Percentiles rank a stretch among this genome's conserved stretches.
These are phyloP conservation scores for Pararge aegeria DNA, from an alignment of 1,140 invertebrate genomes.

Conservation along the genomic window DNA sequence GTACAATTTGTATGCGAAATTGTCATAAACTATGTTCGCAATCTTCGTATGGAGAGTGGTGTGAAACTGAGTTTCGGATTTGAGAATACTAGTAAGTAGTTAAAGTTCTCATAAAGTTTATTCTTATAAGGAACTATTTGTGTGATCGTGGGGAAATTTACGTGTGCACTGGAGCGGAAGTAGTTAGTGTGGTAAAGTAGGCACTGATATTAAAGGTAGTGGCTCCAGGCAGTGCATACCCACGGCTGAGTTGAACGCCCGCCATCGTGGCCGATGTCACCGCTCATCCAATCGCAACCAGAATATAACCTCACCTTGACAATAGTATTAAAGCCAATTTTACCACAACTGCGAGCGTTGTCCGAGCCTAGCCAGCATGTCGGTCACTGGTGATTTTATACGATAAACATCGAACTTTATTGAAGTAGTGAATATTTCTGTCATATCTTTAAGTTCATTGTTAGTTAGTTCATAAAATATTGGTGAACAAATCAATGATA, in stretches of 20 bases:
- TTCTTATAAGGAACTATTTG: not conserved
- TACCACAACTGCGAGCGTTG: conserved; percentile 22
- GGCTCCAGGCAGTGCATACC: conserved; percentile 27
- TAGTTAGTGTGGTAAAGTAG: conserved; percentile 12
- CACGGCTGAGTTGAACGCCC: conserved; percentile 69
- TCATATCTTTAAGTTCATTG: conserved; percentile 32
- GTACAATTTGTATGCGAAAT: conserved; percentile 72
- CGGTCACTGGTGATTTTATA: not conserved
- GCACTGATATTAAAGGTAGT: conserved; percentile 1
- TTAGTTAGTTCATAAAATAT: no score
- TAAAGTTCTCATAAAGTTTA: conserved; percentile 8
- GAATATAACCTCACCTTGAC: conserved; percentile 61
- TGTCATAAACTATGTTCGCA: conserved; percentile 59
- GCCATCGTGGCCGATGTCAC: conserved; percentile 48
- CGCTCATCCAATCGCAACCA: conserved; percentile 55
- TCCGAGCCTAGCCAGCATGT: not conserved
- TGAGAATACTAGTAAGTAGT: conserved; percentile 18
- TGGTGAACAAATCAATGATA: no score
- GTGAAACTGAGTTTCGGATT: conserved; percentile 33
- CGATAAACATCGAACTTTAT: not conserved
- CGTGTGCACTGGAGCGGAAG: conserved; percentile 33
- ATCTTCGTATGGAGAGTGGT: conserved; percentile 46
- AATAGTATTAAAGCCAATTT: conserved; percentile 46
- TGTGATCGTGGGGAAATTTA: conserved; percentile 37
- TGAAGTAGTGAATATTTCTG: not conserved